Base-by-base conservation (phyloP, 1,140 invertebrate genomes). In the Pemphigus obesinymphae region DNA sequence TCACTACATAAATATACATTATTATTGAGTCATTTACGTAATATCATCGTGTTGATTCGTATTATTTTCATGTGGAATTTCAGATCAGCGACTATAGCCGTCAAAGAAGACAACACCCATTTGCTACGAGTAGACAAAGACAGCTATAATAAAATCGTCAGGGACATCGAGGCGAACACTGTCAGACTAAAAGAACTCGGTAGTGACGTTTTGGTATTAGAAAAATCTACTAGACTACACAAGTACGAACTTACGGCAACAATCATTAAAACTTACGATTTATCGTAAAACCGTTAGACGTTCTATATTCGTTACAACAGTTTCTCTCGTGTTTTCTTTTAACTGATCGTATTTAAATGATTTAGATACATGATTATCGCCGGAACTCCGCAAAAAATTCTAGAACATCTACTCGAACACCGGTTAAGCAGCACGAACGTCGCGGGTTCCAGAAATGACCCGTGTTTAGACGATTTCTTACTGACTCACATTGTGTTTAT, bases 401-500 rank as follows among this genome's bases (percentile, higher is more conserved):
- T 96, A 83, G 94, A 96, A 87, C 80, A 82, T 70, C 88, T 96
- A 26, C 87, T 96, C 78, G 95, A 96, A 86, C 96, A 94, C 29
- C 88, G 93, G 83, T 91, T 93, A 83, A 90, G 89, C 82, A 85
- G 89, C 73, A 87, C 88, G 26, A 83, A 78, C 15, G 29, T 58
- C 23, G 87, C 88, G 23, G 87, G 88, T 10, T 84, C 85, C 23
- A 85, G 87, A 7, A 87, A 86, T 10, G 93, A 94, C 88, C 90
- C 91, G 75, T 94, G 95, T 85, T 88, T 95, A 55, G 94, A 95
- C 86, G 94, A 96, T 87, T 95, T 96, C 86, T 88, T 96, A 58
- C 87, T 96, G 20, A 96, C 95, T n/a, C 93, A 96, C 86, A 92
- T 94, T 76, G 92, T 96, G 70, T 96, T 94, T 87, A 93, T 96